Evolutionary conservation across 2,797 vertebrate genomes (phyloP).

Genomic region (Picus viridis): DNA sequence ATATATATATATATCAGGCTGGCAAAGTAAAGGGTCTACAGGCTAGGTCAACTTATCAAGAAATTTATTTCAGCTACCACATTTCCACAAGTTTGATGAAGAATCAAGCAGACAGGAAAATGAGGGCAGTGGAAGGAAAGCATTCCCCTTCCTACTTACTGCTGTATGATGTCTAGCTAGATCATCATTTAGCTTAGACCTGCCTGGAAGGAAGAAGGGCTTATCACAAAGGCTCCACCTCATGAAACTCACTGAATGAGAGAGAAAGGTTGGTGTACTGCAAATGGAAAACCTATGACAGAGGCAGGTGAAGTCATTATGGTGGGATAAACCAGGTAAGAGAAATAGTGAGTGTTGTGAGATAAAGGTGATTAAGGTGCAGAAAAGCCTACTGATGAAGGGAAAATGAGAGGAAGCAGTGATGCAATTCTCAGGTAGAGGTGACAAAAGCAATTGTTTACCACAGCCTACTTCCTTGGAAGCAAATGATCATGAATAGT

Average conservation of each 20-base stretch:
- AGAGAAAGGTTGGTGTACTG: neutral
- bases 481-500: neutral
- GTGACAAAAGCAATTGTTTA: neutral
- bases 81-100: neutral
- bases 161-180: neutral
- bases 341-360: neutral
- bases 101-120: neutral
- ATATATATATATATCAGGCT: neutral
- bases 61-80: neutral
- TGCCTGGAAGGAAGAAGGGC: neutral
- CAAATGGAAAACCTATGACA: neutral
- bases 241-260: neutral
- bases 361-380: neutral
- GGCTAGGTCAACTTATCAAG: neutral
- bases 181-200: neutral
- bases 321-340: neutral
- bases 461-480: neutral
- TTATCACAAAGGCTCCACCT: neutral
- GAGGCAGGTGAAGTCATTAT: neutral
- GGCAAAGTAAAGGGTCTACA: neutral
- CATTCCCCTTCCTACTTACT: neutral
- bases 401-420: neutral
- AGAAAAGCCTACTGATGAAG: neutral
- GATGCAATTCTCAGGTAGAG: neutral
- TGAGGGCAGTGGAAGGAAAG: neutral